phyloP scores from a whole-genome alignment of 1,140 invertebrate species.

The Drosophila asahinai region DNA sequence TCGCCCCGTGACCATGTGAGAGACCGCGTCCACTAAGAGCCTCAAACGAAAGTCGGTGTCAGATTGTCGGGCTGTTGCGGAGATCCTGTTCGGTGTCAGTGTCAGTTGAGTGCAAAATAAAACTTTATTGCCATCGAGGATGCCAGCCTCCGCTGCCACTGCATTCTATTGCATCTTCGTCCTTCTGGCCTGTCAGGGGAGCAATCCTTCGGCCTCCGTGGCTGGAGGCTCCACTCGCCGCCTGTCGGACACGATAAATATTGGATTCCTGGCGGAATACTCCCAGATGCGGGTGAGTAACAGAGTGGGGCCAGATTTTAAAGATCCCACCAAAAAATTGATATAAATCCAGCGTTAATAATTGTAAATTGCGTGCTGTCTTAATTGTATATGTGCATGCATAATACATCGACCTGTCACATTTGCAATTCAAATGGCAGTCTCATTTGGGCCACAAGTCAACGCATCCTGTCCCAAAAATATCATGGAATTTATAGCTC shows the following conservation, averaged over 20 bases:
- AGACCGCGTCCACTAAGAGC: conserved; percentile 9
- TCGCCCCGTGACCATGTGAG: conserved; percentile 15
- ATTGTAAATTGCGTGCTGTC: conserved; percentile 7
- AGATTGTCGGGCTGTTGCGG: conserved; percentile 1
- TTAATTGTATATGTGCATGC: conserved; percentile 41
- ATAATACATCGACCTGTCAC: conserved; percentile 22
- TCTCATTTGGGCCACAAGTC: conserved; percentile 32
- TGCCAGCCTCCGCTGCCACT: conserved; percentile 22
- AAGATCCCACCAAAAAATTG: background rate
- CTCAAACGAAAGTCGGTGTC: conserved; percentile 17
- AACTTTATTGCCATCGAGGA: conserved; percentile 64
- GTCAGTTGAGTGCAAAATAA: conserved; percentile 61
- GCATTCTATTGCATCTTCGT: conserved; percentile 36
- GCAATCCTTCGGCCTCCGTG: conserved; percentile 13
- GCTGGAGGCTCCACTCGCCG: conserved; percentile 14
- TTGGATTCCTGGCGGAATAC: conserved; percentile 80
- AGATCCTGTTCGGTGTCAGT: conserved; percentile 21
- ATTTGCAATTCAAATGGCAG: conserved; percentile 46
- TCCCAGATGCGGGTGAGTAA: conserved; percentile 76
- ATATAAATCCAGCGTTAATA: conserved; percentile 7
- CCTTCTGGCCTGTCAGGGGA: conserved; percentile 31
- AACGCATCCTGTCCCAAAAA: conserved; percentile 27
- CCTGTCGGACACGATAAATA: conserved; percentile 74
- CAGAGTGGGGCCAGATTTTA: background rate
- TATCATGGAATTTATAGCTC: conserved; percentile 30